Evolutionary conservation across 2,888 invertebrate genomes (phyloP), one percentile per base, ranked within the genome.

Genomic region (Callimorpha dominula): DNA sequence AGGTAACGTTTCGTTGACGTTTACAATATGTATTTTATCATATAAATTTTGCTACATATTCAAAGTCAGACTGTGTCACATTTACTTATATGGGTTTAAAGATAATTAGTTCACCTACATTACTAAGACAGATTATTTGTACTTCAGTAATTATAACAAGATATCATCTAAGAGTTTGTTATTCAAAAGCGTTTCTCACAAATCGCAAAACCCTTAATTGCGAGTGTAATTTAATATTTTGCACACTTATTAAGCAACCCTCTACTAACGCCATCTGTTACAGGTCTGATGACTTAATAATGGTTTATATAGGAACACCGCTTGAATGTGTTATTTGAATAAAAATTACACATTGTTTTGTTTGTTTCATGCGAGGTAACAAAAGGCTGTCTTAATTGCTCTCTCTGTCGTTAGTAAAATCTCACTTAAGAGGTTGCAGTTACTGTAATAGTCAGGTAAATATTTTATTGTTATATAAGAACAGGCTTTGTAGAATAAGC

Each of bases 151-250:
- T 74, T 74, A 74, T 60, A 62, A 50, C 66, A 69, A 72, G 63
- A 66, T 72, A 72, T 69, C 66, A 72, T 75, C 46, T 69, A 40
- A 46, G 50, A 49, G 57, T 63, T 72, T 84, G 71, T 73, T 84
- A 82, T 82, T 82, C 82, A 82, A 78, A 74, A 66, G 72, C 76
- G 84, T 73, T 62, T 63, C 72, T 69, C 68, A 73, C 80, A 82
- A 82, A 82, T 82, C 82, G 82, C 68, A 69, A 75, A 70, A 65
- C 70, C 80, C 82, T 84, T 82, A 82, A 82, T 83, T 83, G 77
- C 82, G 73, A 65, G 70, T 68, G 85, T 77, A 81, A 85, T 86
- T 82, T 85, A 84, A 85, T 86, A 84, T 85, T 86, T 86, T 85
- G 76, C 70, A 66, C 75, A 78, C 73, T 71, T 84, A 78, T 78